Evolutionary conservation across 2,797 vertebrate species (phyloP), one percentile per base, ranked within the genome.

Genomic region (Neopelma chrysocephalum): DNA sequence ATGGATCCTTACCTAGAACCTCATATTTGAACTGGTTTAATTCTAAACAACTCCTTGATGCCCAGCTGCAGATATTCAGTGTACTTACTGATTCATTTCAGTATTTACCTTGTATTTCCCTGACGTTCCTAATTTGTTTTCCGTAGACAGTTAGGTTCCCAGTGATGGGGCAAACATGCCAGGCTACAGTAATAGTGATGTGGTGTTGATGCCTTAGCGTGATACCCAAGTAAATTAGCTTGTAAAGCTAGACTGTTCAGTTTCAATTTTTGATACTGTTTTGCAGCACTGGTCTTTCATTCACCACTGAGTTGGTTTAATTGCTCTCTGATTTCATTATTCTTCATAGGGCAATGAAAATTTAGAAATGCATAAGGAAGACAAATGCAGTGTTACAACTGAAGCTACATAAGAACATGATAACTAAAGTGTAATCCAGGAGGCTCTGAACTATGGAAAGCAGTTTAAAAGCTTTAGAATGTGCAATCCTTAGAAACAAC

Each of bases 321-420:
- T 96, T 96, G 86, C 53, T 94, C 82, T 94, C 77, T 96, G 86
- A 93, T 96, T 96, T 97, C 96, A 96, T 96, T 97, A 80, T 93
- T 97, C 94, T 83, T 84, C 60, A 88, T 73, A 75, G 57, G 51
- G 19, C 91, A 97, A 92, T 94, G 85, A 94, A 96, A 95, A 95
- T 86, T 89, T 80, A 87, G 76, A 92, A 89, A 94, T 47, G 8
- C 38, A 15, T 75, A 62, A 57, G 53, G 72, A 91, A 94, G 53
- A 87, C 47, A 93, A 93, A 86, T 53, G 57, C 26, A 51, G 20
- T 93, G 97, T 96, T 96, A 83, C 31, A 83, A 11, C 7, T 85
- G 61, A 86, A 66, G 27, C 56, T 77, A 62, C 47, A 9, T 64
- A 91, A 93, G 53, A 92, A 54, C 38, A 84, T 61, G 19, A 16